Percentiles rank a stretch among this genome's conserved stretches.
phyloP scores from a whole-genome alignment of 2,113 vertebrate genomes.

The Caracal caracal region DNA sequence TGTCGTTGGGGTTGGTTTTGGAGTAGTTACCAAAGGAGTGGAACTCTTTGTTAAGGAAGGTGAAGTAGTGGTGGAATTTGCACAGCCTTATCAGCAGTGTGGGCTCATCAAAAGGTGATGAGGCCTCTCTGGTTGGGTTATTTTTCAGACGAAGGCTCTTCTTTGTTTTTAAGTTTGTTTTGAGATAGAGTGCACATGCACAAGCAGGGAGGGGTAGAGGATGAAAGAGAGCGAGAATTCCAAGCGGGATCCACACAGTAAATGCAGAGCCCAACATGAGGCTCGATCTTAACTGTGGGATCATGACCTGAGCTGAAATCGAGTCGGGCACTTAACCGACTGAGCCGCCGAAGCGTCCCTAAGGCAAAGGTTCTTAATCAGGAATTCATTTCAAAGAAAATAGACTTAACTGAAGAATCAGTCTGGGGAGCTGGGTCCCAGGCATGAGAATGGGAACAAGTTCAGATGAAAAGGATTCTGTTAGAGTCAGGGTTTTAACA shows the following conservation, averaged over 20 bases:
- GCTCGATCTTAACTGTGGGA: too few relatives aligned
- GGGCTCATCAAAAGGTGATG: background rate
- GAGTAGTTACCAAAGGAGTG: background rate
- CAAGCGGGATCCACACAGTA: too few relatives aligned
- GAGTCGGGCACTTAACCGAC: too few relatives aligned
- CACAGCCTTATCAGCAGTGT: background rate
- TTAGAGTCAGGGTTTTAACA: background rate
- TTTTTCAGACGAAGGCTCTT: constrained; percentile 2
- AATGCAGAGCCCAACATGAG: too few relatives aligned
- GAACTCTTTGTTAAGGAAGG: background rate
- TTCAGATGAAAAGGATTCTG: background rate
- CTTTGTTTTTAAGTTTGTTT: too few relatives aligned
- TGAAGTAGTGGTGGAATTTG: background rate
- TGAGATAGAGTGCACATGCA: too few relatives aligned
- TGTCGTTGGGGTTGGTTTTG: background rate
- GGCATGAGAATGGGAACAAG: background rate
- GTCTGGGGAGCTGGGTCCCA: background rate
- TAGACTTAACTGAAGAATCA: background rate
- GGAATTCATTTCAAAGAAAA: background rate
- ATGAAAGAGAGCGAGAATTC: too few relatives aligned
- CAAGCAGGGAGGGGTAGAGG: too few relatives aligned
- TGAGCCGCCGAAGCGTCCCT: too few relatives aligned
- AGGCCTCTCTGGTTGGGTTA: background rate
- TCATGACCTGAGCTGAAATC: too few relatives aligned
- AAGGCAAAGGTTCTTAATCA: background rate